Evolutionary conservation across 2,797 vertebrate species (phyloP).

Genomic region (Avahi laniger): DNA sequence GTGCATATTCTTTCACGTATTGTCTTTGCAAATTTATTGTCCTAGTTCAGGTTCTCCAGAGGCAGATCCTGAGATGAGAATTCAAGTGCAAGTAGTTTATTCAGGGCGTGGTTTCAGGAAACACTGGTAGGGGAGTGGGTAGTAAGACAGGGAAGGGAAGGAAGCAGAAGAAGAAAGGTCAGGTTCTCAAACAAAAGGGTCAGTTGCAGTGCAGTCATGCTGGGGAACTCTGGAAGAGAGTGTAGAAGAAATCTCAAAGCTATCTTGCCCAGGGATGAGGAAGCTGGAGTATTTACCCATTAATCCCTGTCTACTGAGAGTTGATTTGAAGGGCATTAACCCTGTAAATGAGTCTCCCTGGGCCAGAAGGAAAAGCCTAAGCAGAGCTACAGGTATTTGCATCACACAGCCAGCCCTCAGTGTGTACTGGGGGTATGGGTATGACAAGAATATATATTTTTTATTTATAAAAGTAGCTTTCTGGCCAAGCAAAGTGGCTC

Average conservation of each 20-base stretch:
- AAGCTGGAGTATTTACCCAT: neutral
- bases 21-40: neutral
- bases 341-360: neutral
- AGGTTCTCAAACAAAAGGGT: neutral
- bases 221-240: neutral
- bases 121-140: neutral
- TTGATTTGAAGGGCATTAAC: neutral
- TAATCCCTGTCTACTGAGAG: neutral
- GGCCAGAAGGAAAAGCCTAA: neutral
- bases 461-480: conserved; percentile 2
- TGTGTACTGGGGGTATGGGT: neutral
- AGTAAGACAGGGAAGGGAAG: neutral
- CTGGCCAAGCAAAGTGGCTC: neutral
- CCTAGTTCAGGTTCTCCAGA: neutral
- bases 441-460: neutral
- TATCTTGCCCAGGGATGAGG: neutral
- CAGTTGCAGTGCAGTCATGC: neutral
- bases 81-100: neutral
- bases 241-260: neutral
- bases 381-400: neutral
- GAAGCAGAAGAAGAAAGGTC: neutral
- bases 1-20: neutral
- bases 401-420: neutral
- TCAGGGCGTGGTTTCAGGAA: neutral
- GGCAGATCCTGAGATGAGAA: neutral